These are phyloP conservation scores for Anoura caudifer DNA, from an alignment of 2,113 vertebrate genomes.

Conservation along the genomic window DNA sequence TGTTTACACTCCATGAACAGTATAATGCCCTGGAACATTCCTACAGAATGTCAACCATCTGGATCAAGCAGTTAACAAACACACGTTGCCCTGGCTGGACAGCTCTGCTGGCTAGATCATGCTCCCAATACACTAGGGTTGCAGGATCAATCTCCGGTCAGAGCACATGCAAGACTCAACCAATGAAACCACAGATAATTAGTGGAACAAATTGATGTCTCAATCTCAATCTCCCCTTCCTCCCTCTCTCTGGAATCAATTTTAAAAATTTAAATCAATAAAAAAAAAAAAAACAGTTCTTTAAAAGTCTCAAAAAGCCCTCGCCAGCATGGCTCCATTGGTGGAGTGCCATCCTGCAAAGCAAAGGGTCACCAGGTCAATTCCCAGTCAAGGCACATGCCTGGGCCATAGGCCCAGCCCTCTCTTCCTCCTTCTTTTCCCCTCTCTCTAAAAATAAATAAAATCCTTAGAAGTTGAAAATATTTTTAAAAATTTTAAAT, in stretches of 20 bases:
- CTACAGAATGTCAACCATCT: slow-evolving; percentile 20
- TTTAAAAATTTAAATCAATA: neutral
- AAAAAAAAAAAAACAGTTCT: too few species aligned
- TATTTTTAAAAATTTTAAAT: neutral
- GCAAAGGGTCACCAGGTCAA: too few species aligned
- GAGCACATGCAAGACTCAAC: neutral
- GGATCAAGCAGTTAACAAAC: neutral
- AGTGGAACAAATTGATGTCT: too few species aligned
- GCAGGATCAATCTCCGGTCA: neutral
- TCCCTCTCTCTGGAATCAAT: too few species aligned
- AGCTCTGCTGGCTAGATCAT: neutral
- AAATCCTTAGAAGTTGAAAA: too few species aligned
- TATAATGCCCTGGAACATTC: neutral
- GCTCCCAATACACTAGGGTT: neutral
- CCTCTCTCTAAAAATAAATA: too few species aligned
- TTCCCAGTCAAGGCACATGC: too few species aligned
- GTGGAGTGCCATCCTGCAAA: too few species aligned
- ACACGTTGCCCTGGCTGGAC: neutral
- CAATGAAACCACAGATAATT: neutral
- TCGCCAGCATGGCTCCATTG: too few species aligned
- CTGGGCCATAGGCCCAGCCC: too few species aligned
- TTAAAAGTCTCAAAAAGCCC: neutral
- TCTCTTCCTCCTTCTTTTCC: too few species aligned
- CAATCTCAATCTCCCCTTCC: too few species aligned
- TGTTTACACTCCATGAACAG: neutral